phyloP scores from a whole-genome alignment of 2,113 vertebrate species.

The Rafetus swinhoei region DNA sequence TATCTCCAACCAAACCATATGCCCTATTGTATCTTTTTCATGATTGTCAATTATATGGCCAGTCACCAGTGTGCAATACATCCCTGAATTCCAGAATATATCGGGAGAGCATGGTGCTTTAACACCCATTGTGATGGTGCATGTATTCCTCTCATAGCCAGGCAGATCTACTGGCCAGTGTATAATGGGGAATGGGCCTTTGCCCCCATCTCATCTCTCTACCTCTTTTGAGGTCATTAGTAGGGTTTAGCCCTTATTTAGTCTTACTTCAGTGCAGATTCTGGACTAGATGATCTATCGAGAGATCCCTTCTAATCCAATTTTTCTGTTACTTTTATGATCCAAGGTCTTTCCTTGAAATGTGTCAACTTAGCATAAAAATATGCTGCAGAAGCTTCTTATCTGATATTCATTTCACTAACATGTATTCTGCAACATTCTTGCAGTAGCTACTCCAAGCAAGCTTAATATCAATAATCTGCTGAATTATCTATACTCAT shows the following conservation, averaged over 20 bases:
- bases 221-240: not conserved
- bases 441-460: not conserved
- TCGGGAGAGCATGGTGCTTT: not conserved
- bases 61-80: not conserved
- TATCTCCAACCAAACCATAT: not conserved
- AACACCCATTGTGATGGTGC: not conserved
- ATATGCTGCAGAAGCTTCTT: not conserved
- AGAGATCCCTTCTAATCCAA: not conserved
- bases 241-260: not conserved
- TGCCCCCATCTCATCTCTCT: not conserved
- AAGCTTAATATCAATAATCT: not conserved
- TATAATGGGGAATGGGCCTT: not conserved
- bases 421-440: not conserved
- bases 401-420: not conserved
- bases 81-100: not conserved
- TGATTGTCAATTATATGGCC: not conserved
- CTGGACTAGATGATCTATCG: not conserved
- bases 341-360: not conserved
- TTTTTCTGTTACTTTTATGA: not conserved
- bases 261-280: not conserved
- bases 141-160: not conserved
- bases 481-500: not conserved
- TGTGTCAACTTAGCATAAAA: not conserved
- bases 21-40: not conserved
- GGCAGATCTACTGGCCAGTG: not conserved